A percentile compares a stretch with the other conserved stretches of the same genome.
Evolutionary conservation across 2,888 invertebrate genomes (phyloP).

Genomic region (Drosophila paranaensis): DNA sequence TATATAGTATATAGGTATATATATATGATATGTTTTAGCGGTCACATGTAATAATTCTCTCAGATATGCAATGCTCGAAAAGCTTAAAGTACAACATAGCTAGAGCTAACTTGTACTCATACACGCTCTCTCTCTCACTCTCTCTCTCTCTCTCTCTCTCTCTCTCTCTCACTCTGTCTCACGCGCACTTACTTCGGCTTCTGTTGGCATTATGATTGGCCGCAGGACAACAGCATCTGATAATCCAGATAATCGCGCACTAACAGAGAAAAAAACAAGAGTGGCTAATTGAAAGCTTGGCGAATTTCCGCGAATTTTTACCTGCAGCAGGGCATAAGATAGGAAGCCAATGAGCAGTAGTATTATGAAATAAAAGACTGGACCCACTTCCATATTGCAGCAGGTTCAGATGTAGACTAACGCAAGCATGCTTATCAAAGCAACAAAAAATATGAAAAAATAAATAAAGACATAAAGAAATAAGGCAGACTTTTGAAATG

Average conservation of each 20-base stretch:
- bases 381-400: constrained; percentile 51
- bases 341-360: constrained; percentile 50
- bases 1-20: neutral
- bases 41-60: neutral
- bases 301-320: constrained; percentile 6
- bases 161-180: no score
- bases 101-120: neutral
- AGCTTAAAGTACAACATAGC: constrained; percentile 7
- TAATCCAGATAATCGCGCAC: constrained; percentile 54
- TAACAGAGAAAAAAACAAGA: constrained; percentile 21
- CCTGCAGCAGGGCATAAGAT: constrained; percentile 55
- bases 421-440: constrained; percentile 44
- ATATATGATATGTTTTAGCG: neutral
- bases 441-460: constrained; percentile 1
- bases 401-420: constrained; percentile 56
- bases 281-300: neutral
- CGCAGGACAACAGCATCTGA: constrained; percentile 31
- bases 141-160: no score
- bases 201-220: neutral
- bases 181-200: constrained; percentile 28
- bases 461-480: constrained; percentile 6
- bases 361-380: constrained; percentile 33
- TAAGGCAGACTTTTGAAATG: constrained; percentile 37
- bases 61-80: neutral
- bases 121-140: no score